Base-by-base conservation (phyloP, 2,888 invertebrate genomes). In the Pseudoips prasinana region DNA sequence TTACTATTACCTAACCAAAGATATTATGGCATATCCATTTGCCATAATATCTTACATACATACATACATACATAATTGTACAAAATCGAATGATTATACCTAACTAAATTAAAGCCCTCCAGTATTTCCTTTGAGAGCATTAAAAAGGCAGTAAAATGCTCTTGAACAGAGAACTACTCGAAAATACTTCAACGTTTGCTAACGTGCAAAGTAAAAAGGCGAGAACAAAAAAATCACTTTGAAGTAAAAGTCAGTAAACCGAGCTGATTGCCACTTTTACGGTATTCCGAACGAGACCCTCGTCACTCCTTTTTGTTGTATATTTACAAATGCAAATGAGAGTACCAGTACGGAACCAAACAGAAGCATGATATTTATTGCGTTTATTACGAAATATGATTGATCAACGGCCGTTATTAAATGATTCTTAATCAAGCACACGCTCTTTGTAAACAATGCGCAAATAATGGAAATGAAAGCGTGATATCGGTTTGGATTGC, bases 201-300 rank as follows among this genome's bases (percentile, higher is more conserved):
- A 61, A 60, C 59, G 56, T 60, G 58, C 53, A 59, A 59, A 61
- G 65, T 64, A 69, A 73, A 77, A 71, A 66, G 59, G 62, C 59
- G 58, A 51, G 54, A 64, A 63, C 58, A 64, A 74, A 73, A 72
- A 75, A 73, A 52, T 60, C 65, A 67, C 70, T 80, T 77, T 76
- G 70, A 75, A 73, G 73, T 68, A 61, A 73, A 70, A 77, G 71
- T 72, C 74, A 66, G 69, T 69, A 73, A 73, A 68, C 69, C 66
- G 67, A 69, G 72, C 72, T 77, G 79, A 79, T 81, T 81, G 76
- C 75, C 68, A 75, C 77, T 79, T 79, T 78, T 68, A 78, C 78
- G 73, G 75, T 60, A 64, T 81, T 76, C 63, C 67, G 64, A 77
- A 73, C 70, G 64, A 67, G 59, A 76, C 74, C 76, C 78, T 76